Evolutionary conservation across 2,888 invertebrate species (phyloP).

Genomic region (Elegia similella): DNA sequence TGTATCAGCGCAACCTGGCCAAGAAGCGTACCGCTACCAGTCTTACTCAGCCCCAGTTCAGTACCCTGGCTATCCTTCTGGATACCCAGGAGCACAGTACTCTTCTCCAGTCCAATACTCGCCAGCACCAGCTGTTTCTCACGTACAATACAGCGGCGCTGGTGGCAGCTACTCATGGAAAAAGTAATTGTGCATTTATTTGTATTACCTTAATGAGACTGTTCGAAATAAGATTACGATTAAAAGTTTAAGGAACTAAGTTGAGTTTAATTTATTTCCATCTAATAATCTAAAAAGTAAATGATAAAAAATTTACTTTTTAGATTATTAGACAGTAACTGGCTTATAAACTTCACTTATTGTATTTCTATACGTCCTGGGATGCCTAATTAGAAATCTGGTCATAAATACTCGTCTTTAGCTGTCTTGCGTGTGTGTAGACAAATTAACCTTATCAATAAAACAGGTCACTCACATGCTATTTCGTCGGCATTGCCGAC

Average conservation of each 20-base stretch:
- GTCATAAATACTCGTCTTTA: too few species aligned
- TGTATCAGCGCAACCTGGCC: too few species aligned
- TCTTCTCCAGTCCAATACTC: conserved; percentile 21
- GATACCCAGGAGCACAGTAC: conserved; percentile 2
- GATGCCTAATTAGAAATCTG: too few species aligned
- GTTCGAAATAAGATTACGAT: conserved; percentile 32
- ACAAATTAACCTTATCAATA: too few species aligned
- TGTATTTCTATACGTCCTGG: too few species aligned
- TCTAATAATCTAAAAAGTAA: not conserved
- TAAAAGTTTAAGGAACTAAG: not conserved
- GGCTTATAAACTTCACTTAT: too few species aligned
- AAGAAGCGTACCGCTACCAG: too few species aligned
- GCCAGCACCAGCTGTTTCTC: conserved; percentile 19
- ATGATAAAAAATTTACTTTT: too few species aligned
- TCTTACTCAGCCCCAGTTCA: conserved; percentile 1
- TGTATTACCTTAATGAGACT: conserved; percentile 19
- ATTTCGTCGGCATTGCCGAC: too few species aligned
- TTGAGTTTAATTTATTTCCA: not conserved
- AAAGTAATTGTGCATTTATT: not conserved
- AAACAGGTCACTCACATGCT: too few species aligned
- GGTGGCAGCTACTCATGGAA: conserved; percentile 34
- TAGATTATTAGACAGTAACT: too few species aligned
- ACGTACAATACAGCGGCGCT: conserved; percentile 44
- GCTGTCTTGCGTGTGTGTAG: too few species aligned
- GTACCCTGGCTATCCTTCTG: conserved; percentile 10